phyloP scores from a whole-genome alignment of 2,113 vertebrate species.

The Ochotona princeps region DNA sequence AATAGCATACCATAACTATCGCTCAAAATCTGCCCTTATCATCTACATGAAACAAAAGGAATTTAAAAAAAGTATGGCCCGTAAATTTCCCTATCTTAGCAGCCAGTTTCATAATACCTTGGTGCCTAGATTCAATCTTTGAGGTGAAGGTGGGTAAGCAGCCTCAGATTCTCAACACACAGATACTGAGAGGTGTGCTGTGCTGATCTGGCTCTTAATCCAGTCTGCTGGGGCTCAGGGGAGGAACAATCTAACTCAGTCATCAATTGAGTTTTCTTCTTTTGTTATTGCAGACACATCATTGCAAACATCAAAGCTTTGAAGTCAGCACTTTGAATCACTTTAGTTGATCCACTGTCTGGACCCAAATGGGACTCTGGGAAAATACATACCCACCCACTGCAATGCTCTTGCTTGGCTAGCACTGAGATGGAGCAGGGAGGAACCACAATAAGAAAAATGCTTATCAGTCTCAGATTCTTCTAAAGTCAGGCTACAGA shows the following conservation, averaged over 20 bases:
- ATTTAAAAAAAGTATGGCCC: background rate
- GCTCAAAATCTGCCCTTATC: slow-evolving; percentile 7
- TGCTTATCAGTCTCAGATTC: background rate
- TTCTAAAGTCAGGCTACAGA: slow-evolving; percentile 36
- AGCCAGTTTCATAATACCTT: slow-evolving; percentile 41
- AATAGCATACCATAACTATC: slow-evolving; percentile 3
- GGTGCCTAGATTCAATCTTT: background rate
- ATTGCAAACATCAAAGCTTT: slow-evolving; percentile 21
- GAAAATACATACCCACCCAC: background rate
- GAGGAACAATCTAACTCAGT: slow-evolving; percentile 16
- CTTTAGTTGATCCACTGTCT: background rate
- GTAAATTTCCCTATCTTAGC: background rate
- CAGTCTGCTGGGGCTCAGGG: background rate
- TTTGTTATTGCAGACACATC: slow-evolving; percentile 23
- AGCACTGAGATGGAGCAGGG: background rate
- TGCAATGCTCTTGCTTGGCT: background rate
- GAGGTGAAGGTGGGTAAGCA: slow-evolving; percentile 25
- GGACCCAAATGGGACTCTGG: background rate
- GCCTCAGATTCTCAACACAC: slow-evolving; percentile 34
- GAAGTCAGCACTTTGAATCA: slow-evolving; percentile 56
- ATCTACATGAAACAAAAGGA: background rate
- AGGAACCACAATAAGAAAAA: slow-evolving; percentile 22
- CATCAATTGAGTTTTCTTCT: slow-evolving; percentile 34
- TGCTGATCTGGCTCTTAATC: slow-evolving; percentile 30
- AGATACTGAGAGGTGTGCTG: slow-evolving; percentile 20